Evolutionary conservation across 1,140 invertebrate species (phyloP), one percentile per base, ranked within the genome.

Genomic region (Meloidogyne floridensis): DNA sequence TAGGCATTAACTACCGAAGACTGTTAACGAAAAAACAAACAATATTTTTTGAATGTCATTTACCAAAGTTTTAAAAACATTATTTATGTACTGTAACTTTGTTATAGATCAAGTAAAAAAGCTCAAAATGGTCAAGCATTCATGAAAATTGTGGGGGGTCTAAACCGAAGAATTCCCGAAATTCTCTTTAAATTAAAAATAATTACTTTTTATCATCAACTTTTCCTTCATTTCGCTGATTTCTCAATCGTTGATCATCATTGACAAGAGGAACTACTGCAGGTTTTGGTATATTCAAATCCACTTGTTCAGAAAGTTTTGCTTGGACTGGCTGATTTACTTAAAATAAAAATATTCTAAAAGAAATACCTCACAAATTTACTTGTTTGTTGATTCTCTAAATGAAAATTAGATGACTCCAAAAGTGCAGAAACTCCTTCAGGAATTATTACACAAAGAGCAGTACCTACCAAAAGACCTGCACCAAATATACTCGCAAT

Each of bases 401-500:
- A 42, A 4, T 18, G 8, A 69, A 8, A 18, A 82, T 83, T 42
- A 11, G 75, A 75, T 59, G 84, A 43, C 11, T 86, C 81, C 13
- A 69, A 51, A 54, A 84, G 65, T 9, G 77, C 53, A 13, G 75
- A 77, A 59, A 99, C 94, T 56, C 97, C 98, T 92, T 99, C 98
- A 0, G 98, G 98, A 87, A 99, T 98, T 72, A 99, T 99, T 0
- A 99, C 96, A 81, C 95, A 94, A 74, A 99, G 91, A 0, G 97
- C 96, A 79, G 97, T 98, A 4, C 97, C 97, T 70, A 99, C 95
- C n/a, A 99, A 92, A 9, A 99, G 92, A 43, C 97, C 97, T 73
- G 97, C 96, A 73, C 97, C 97, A 72, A 99, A 93, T 54, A 98
- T 94, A 32, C 96, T 98, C 53, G 98, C 93, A 86, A 96, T 92